Percentiles rank a stretch among this genome's conserved stretches.
phyloP scores from a whole-genome alignment of 2,888 invertebrate genomes.

The Asteroscopus sphinx region DNA sequence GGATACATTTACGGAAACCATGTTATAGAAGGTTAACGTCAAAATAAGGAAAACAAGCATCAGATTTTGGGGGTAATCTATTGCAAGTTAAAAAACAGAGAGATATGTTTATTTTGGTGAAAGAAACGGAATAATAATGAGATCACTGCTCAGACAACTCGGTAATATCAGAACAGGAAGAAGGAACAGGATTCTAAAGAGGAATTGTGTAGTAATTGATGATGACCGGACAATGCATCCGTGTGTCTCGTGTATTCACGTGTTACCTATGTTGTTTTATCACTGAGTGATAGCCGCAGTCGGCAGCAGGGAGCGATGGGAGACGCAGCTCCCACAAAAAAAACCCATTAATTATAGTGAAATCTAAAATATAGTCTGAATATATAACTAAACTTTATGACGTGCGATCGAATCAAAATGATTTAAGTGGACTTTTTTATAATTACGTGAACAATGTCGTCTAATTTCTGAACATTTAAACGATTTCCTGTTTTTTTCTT shows the following conservation, averaged over 20 bases:
- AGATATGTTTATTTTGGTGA: not conserved
- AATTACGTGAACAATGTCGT: not conserved
- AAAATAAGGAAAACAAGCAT: slow-evolving; percentile 4
- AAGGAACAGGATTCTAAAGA: slow-evolving; percentile 10
- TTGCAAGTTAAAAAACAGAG: not conserved
- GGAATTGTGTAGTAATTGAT: slow-evolving; percentile 11
- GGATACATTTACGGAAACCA: not conserved
- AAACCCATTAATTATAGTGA: slow-evolving; percentile 37
- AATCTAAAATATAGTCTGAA: slow-evolving; percentile 22
- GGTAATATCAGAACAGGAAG: slow-evolving; percentile 10
- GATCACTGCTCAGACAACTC: not conserved
- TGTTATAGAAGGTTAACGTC: not conserved
- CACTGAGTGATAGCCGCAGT: slow-evolving; percentile 50
- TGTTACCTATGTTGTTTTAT: slow-evolving; percentile 24
- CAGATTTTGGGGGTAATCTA: not conserved
- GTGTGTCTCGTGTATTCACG: slow-evolving; percentile 9
- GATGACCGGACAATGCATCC: slow-evolving; percentile 28
- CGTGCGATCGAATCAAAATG: slow-evolving; percentile 14
- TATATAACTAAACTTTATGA: slow-evolving; percentile 10
- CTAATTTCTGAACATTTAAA: no score
- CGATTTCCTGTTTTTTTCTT: no score
- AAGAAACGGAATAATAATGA: not conserved
- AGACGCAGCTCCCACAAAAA: slow-evolving; percentile 46
- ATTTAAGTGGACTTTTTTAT: slow-evolving; percentile 1
- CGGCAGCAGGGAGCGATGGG: slow-evolving; percentile 44